Conservation (phyloP, 2,113 vertebrate species). For the Oreochromis aureus region DNA sequence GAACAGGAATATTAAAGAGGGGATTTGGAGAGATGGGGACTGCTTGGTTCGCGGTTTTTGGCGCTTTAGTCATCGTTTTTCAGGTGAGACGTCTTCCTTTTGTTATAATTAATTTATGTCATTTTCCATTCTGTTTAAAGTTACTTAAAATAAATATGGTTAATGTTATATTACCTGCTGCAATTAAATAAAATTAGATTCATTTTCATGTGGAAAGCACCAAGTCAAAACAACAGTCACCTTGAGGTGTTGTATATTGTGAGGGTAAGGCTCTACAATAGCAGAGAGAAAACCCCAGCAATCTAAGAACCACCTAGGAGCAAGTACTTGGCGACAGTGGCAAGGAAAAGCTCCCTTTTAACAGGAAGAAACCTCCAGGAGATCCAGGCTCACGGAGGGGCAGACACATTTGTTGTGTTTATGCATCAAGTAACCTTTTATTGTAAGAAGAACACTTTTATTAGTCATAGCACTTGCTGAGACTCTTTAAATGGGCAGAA, state of each 20-base stretch:
- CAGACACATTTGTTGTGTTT: neutral
- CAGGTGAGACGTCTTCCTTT: conserved; percentile 52
- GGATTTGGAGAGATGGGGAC: conserved; percentile 30
- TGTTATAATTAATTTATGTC: neutral
- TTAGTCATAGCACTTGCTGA: neutral
- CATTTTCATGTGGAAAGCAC: neutral
- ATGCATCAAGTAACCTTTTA: neutral
- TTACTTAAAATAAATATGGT: neutral
- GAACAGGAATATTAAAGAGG: neutral
- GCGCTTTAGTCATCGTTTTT: conserved; percentile 28
- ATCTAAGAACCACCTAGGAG: neutral
- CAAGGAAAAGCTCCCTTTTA: neutral
- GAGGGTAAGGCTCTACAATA: too few species aligned
- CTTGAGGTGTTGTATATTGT: neutral
- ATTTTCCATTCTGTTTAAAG: neutral
- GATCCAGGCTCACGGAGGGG: neutral
- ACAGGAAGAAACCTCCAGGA: neutral
- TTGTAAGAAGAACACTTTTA: neutral
- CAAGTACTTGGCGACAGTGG: neutral
- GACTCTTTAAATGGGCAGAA: neutral
- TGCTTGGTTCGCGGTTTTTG: conserved; percentile 10
- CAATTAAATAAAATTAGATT: neutral
- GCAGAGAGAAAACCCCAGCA: neutral
- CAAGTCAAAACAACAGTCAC: neutral
- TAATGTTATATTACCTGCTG: neutral